Evolutionary conservation across 2,113 vertebrate genomes (phyloP).

Genomic region (Mobula hypostoma): DNA sequence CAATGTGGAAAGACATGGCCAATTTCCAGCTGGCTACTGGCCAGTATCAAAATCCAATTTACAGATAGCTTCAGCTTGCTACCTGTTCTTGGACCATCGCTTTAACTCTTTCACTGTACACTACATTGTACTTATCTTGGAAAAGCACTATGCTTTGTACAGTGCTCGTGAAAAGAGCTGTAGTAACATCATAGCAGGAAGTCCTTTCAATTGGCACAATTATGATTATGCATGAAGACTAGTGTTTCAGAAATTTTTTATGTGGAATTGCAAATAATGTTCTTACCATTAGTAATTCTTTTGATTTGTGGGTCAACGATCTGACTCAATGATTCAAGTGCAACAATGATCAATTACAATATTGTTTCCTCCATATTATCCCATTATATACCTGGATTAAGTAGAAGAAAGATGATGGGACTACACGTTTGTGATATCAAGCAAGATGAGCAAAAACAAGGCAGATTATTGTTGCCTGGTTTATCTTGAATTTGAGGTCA

Average conservation of each 20-base stretch:
- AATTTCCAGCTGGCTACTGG: conserved; percentile 13
- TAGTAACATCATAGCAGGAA: background rate
- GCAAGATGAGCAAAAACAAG: background rate
- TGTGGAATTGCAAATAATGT: too few species aligned
- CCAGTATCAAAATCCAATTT: conserved; percentile 17
- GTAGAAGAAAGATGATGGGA: too few species aligned
- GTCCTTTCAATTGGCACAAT: too few species aligned
- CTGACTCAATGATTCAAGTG: too few species aligned
- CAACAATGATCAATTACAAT: too few species aligned
- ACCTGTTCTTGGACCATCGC: background rate
- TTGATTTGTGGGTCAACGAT: too few species aligned
- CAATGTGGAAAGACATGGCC: background rate
- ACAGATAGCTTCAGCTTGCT: conserved; percentile 23
- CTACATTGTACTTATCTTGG: background rate
- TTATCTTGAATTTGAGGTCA: background rate
- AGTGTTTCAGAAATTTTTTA: too few species aligned
- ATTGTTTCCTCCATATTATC: too few species aligned
- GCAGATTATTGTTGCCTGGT: background rate
- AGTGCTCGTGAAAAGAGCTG: background rate
- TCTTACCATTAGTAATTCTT: too few species aligned
- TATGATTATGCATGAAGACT: too few species aligned
- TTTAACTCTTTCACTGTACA: background rate
- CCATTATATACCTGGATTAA: too few species aligned
- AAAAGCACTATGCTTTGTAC: background rate
- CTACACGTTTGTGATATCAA: too few species aligned